Conservation (phyloP, 2,113 vertebrate species). For the Percina caprodes region DNA sequence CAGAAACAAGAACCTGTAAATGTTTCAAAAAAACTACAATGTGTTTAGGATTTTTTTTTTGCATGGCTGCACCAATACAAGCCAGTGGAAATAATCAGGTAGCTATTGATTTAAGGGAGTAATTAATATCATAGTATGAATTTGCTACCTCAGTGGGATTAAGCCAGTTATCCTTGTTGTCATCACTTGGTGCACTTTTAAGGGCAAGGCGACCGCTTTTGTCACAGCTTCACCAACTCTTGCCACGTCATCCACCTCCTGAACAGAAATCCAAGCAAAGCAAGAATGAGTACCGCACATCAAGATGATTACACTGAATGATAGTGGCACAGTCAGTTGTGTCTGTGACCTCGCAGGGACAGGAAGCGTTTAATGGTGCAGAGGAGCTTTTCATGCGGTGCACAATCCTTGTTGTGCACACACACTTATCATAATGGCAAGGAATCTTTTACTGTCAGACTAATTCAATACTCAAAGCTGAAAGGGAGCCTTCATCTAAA, state of each 20-base stretch:
- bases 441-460: slow-evolving; percentile 32
- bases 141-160: slow-evolving; percentile 93
- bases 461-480: slow-evolving; percentile 54
- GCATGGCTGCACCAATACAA: background rate
- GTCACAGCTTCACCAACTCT: slow-evolving; percentile 93
- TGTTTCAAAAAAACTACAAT: background rate
- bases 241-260: slow-evolving; percentile 91
- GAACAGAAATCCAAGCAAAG: slow-evolving; percentile 5
- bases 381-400: slow-evolving; percentile 12
- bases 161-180: slow-evolving; percentile 87
- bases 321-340: background rate
- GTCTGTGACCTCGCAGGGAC: slow-evolving; percentile 47
- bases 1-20: background rate
- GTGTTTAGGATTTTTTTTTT: background rate
- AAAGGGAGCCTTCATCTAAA: slow-evolving; percentile 28
- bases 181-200: slow-evolving; percentile 84
- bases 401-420: slow-evolving; percentile 16
- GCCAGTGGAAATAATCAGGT: background rate
- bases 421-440: slow-evolving; percentile 61
- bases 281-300: background rate
- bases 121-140: background rate
- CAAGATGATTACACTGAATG: slow-evolving; percentile 1
- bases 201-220: slow-evolving; percentile 88
- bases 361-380: slow-evolving; percentile 17
- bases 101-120: background rate